phyloP scores from a whole-genome alignment of 2,888 invertebrate genomes.

The Acanthococcus lagerstroemiae region DNA sequence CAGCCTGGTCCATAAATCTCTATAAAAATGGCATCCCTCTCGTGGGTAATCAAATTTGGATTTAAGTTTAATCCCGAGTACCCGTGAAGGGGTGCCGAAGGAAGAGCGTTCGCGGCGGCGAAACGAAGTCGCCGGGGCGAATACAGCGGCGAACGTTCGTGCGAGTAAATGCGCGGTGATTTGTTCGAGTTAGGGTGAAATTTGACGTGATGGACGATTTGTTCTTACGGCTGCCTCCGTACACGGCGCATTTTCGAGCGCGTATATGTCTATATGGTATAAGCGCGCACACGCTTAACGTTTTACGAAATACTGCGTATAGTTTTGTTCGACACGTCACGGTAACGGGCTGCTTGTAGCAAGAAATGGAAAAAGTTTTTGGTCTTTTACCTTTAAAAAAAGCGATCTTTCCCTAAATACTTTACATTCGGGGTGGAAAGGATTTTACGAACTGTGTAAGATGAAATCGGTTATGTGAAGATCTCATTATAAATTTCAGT shows the following conservation, averaged over 20 bases:
- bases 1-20: conserved; percentile 22
- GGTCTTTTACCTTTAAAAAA: too few relatives aligned
- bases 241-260: background rate
- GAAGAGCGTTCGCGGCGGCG: background rate
- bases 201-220: conserved; percentile 25
- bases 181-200: conserved; percentile 26
- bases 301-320: too few relatives aligned
- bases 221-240: background rate
- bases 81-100: background rate
- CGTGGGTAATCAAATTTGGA: conserved; percentile 33
- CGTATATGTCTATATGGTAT: background rate
- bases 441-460: too few relatives aligned
- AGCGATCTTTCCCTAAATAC: too few relatives aligned
- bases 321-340: too few relatives aligned
- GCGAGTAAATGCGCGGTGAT: conserved; percentile 10
- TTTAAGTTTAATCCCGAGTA: conserved; percentile 28
- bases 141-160: conserved; percentile 19
- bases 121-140: background rate
- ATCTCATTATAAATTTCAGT: too few relatives aligned
- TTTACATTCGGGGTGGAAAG: too few relatives aligned
- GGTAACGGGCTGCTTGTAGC: too few relatives aligned
- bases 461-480: too few relatives aligned
- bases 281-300: background rate
- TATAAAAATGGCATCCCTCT: conserved; percentile 13
- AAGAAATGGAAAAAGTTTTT: background rate